Evolutionary conservation across 2,797 vertebrate genomes (phyloP).

Genomic region (Acanthis flammea): DNA sequence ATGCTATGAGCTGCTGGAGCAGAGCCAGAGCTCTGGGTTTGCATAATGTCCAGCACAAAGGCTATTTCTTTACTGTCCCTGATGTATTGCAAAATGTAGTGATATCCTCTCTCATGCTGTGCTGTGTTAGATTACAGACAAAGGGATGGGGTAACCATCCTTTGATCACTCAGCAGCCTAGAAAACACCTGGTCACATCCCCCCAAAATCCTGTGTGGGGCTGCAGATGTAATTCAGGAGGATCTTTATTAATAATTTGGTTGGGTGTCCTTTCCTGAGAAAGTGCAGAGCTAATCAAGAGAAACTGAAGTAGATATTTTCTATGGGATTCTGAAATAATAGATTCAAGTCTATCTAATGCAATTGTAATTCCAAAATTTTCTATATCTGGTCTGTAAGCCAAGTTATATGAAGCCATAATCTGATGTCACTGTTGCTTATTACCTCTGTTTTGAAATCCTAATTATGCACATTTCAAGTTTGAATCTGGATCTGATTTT

Average conservation of each 20-base stretch:
- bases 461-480: background rate
- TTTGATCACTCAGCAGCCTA: background rate
- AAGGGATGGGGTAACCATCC: rapidly evolving
- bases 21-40: background rate
- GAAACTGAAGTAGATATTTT: background rate
- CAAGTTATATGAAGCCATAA: background rate
- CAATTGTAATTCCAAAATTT: background rate
- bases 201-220: background rate
- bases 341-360: background rate
- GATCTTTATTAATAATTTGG: background rate
- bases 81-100: background rate
- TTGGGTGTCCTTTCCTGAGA: background rate
- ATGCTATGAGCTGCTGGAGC: background rate
- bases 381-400: background rate
- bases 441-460: background rate
- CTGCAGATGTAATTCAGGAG: background rate
- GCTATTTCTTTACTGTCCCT: background rate
- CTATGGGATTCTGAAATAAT: background rate
- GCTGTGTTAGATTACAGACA: background rate
- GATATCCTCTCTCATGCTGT: background rate
- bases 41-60: background rate
- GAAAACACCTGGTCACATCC: background rate
- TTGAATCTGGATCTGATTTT: background rate
- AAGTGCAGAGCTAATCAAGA: background rate
- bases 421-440: background rate